These are phyloP conservation scores for Palaemon carinicauda DNA, from an alignment of 1,140 invertebrate species.

Conservation along the genomic window DNA sequence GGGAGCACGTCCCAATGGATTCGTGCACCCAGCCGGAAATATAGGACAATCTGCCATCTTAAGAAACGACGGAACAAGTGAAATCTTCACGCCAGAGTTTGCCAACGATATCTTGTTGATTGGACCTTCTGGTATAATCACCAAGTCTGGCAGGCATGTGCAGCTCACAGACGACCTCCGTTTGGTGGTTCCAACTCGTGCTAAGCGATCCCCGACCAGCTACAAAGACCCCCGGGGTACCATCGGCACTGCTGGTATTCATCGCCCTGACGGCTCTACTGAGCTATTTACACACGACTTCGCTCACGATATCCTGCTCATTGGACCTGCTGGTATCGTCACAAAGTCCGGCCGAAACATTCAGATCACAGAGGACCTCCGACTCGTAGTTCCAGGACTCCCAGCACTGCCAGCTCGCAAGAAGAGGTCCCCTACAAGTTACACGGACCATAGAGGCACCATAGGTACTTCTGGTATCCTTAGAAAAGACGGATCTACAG, in stretches of 20 bases:
- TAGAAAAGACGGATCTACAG: neutral
- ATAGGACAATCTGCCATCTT: neutral
- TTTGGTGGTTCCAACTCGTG: neutral
- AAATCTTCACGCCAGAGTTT: neutral
- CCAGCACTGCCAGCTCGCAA: too few relatives aligned
- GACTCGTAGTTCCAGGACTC: too few relatives aligned
- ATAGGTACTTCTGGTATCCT: neutral
- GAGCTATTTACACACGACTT: too few relatives aligned
- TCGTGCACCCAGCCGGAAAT: neutral
- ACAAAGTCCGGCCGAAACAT: too few relatives aligned
- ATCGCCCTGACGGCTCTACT: too few relatives aligned
- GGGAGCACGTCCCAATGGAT: neutral
- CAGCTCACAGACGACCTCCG: neutral
- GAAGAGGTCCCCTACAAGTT: neutral
- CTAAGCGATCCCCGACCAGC: too few relatives aligned
- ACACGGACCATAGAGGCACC: neutral
- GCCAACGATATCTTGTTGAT: neutral
- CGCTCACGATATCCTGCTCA: too few relatives aligned
- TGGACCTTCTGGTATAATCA: neutral
- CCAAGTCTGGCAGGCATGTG: neutral
- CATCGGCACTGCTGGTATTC: too few relatives aligned
- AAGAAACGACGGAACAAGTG: neutral
- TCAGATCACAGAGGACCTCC: too few relatives aligned
- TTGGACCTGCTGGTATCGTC: too few relatives aligned
- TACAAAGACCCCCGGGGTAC: too few relatives aligned